Evolutionary conservation across 2,888 invertebrate species (phyloP).

Genomic region (Habroteleia sp.): DNA sequence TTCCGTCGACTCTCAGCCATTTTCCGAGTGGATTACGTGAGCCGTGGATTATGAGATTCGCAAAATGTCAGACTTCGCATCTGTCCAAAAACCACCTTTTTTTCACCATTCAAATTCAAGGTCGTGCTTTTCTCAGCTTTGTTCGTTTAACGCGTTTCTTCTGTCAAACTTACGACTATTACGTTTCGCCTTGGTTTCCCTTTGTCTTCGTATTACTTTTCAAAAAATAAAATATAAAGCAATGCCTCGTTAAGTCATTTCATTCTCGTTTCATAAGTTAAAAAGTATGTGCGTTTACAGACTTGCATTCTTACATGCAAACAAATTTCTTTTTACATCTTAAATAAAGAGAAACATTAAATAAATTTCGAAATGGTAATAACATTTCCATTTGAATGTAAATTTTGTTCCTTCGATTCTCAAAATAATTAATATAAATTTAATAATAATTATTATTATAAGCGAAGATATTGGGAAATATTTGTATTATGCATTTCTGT

Average conservation of each 20-base stretch:
- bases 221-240: slow-evolving; percentile 9
- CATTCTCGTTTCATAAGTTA: no score
- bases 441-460: neutral
- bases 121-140: slow-evolving; percentile 50
- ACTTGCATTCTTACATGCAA: no score
- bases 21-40: slow-evolving; percentile 62
- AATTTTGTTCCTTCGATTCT: no score
- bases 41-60: slow-evolving; percentile 56
- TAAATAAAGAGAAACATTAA: no score
- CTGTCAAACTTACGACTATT: slow-evolving; percentile 19
- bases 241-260: slow-evolving; percentile 7
- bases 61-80: slow-evolving; percentile 52
- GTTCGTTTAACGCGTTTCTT: slow-evolving; percentile 37
- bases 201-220: slow-evolving; percentile 19
- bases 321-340: no score
- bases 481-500: no score
- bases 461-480: neutral
- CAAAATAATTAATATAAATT: no score
- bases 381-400: no score
- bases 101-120: slow-evolving; percentile 53
- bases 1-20: slow-evolving; percentile 55
- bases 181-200: neutral
- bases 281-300: no score
- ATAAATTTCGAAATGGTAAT: no score
- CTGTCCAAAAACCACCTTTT: slow-evolving; percentile 44